Evolutionary conservation across 2,888 invertebrate genomes (phyloP).

Genomic region (Diplazon laetatorius): DNA sequence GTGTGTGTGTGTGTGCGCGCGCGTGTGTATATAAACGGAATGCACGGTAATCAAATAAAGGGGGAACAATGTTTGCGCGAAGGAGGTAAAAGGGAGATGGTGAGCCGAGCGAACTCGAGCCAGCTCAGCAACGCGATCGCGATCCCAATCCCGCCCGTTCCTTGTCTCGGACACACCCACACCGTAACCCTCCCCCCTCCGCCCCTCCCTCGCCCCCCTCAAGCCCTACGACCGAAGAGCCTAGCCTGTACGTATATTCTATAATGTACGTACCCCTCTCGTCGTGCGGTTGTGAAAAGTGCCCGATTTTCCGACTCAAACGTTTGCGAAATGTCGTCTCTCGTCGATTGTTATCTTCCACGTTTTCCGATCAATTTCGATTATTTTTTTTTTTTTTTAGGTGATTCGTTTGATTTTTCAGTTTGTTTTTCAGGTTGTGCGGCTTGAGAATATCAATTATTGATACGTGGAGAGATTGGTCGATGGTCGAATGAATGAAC

Average conservation of each 20-base stretch:
- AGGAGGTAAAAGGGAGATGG: constrained; percentile 38
- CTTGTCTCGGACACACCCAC: constrained; percentile 82
- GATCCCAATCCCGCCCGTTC: constrained; percentile 81
- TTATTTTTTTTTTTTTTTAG: background rate
- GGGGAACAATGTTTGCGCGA: constrained; percentile 80
- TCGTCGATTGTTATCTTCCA: background rate
- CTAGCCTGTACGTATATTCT: constrained; percentile 71
- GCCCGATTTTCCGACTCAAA: constrained; percentile 12
- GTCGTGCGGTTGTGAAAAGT: constrained; percentile 6
- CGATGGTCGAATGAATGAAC: no score
- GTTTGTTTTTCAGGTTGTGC: background rate
- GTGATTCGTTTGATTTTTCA: background rate
- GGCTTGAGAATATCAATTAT: constrained; percentile 7
- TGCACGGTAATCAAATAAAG: constrained; percentile 82
- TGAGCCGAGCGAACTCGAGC: constrained; percentile 66
- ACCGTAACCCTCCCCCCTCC: constrained; percentile 77
- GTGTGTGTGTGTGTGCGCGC: no score
- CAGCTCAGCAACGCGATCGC: constrained; percentile 81
- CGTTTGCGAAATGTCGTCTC: background rate
- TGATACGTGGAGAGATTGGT: background rate
- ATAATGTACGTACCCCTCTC: constrained; percentile 62
- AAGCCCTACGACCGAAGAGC: constrained; percentile 42
- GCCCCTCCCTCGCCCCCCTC: no score
- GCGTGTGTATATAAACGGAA: constrained; percentile 82
- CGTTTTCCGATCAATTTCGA: constrained; percentile 11